Base-by-base conservation (phyloP, 2,797 vertebrate genomes). In the Enteromius treurensis region DNA sequence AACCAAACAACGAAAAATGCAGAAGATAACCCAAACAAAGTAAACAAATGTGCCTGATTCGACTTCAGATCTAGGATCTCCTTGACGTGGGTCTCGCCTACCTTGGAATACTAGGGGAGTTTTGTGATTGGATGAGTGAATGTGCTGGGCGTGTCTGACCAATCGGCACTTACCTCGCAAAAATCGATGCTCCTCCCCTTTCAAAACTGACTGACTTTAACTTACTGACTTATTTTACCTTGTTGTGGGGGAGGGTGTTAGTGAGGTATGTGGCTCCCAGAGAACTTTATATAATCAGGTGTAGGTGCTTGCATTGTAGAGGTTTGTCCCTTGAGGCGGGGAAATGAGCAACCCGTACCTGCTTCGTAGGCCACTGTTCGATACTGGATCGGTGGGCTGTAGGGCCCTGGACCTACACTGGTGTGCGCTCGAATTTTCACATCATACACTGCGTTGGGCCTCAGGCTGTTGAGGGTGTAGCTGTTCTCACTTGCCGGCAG, bases 401-500 rank as follows among this genome's bases (percentile, higher is more conserved):
- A 99, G 77, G 97, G 98, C 94, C 98, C 98, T 13, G 98, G 96
- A 94, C 98, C 98, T 95, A 97, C 96, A 96, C 95, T 96, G 93
- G 98, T 99, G 95, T 99, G 97, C 67, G 98, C 98, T 70, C 97
- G 97, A 91, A 99, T 97, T 97, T 97, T 98, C 93, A 99, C 96
- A 77, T 98, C 97, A 74, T 99, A 99, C 80, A 96, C 95, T 1
- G 97, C 96, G 94, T 97, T 95, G 74, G 98, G 97, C 93, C 96
- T 97, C 90, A 99, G 97, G 93, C 96, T 96, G 94, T 94, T 96
- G 91, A 99, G 95, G 26, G 96, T 96, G 94, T 96, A 96, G 45
- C 92, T 95, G 88, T 94, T 96, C 91, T 96, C 94, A 77, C 90
- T 94, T 11, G 97, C 95, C 11, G 95, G 92, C 84, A 99, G 93